phyloP scores from a whole-genome alignment of 2,113 vertebrate genomes.

The Gymnobelideus leadbeateri region DNA sequence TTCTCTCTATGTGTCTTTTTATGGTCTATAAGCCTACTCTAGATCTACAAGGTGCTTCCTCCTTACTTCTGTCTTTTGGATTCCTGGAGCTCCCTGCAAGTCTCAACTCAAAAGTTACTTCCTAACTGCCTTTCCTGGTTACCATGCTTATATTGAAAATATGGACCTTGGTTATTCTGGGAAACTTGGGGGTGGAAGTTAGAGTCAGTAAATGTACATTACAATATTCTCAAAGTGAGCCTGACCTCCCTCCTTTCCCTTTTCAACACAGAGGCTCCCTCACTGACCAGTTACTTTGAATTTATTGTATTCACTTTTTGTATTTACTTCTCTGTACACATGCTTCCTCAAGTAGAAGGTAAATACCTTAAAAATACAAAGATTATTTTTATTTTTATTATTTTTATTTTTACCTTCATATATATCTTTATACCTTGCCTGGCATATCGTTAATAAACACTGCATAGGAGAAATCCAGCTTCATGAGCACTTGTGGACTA shows the following conservation, averaged over 20 bases:
- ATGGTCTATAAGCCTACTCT: neutral
- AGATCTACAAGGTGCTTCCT: neutral
- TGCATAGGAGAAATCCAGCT: neutral
- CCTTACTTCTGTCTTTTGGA: neutral
- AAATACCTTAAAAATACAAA: too few species aligned
- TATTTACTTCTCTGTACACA: neutral
- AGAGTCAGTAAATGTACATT: neutral
- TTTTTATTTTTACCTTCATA: neutral
- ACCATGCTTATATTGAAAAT: neutral
- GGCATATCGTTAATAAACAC: neutral
- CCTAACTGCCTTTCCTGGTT: neutral
- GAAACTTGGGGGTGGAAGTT: neutral
- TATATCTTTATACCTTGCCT: neutral
- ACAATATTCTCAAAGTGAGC: too few species aligned
- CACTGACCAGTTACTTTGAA: too few species aligned
- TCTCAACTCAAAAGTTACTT: neutral
- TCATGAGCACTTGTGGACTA: neutral
- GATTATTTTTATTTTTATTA: too few species aligned
- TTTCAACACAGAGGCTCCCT: neutral
- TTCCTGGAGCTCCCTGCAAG: neutral
- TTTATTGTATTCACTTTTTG: neutral
- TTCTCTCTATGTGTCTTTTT: neutral
- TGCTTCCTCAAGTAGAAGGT: too few species aligned
- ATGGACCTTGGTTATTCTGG: neutral
- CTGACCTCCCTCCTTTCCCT: neutral